A percentile compares a stretch with the other conserved stretches of the same genome.
Conservation (phyloP, 2,113 vertebrate genomes). For the Melanocharis versteri region DNA sequence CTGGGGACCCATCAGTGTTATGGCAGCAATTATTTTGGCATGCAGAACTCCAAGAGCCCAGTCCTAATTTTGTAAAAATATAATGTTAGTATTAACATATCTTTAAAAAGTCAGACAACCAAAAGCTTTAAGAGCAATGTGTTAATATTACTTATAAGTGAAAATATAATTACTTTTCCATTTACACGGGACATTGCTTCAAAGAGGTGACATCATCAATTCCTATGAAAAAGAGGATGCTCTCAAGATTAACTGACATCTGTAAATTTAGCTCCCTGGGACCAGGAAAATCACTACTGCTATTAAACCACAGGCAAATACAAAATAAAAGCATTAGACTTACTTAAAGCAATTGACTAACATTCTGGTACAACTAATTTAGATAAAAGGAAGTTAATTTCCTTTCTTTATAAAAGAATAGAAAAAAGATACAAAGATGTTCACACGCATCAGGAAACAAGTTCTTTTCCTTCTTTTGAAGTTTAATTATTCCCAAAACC, state of each 20-base stretch:
- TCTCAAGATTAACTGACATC: not conserved
- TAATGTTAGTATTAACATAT: not conserved
- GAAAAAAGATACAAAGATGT: not conserved
- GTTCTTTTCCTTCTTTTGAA: not conserved
- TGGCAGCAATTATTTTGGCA: constrained; percentile 99
- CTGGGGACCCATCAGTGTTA: constrained; percentile 98
- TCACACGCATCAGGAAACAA: not conserved
- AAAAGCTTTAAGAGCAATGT: not conserved
- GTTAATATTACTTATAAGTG: not conserved
- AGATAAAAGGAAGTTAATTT: not conserved
- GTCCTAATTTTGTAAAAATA: constrained; percentile 75
- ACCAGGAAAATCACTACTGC: not conserved
- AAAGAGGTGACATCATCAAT: not conserved
- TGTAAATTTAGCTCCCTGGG: not conserved
- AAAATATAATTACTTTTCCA: not conserved
- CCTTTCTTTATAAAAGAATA: not conserved
- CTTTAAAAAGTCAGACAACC: not conserved
- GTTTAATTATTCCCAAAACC: not conserved
- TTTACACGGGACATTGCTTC: not conserved
- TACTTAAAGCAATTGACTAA: not conserved
- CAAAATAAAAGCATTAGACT: not conserved
- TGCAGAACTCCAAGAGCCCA: constrained; percentile 99
- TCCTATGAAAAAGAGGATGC: not conserved
- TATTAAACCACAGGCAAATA: not conserved
- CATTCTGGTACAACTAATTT: not conserved